A percentile compares a stretch with the other conserved stretches of the same genome.
Conservation (phyloP, 2,888 invertebrate species). For the Exephanes ischioxanthus region DNA sequence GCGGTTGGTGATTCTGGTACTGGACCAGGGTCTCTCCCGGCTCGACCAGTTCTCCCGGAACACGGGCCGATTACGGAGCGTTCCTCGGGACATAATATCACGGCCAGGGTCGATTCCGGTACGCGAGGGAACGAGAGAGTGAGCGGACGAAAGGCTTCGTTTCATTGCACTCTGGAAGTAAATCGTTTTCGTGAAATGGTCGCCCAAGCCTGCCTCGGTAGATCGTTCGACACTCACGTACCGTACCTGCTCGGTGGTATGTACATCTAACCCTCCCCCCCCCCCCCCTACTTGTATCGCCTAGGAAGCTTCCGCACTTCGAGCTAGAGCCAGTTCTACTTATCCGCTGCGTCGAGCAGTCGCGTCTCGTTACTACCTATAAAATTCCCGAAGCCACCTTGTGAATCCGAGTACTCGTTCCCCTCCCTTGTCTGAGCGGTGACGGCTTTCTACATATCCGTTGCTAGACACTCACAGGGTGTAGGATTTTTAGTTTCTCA, state of each 20-base stretch:
- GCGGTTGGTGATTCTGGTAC: conserved; percentile 53
- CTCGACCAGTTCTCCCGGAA: conserved; percentile 50
- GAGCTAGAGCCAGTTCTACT: conserved; percentile 23
- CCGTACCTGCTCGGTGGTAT: conserved; percentile 19
- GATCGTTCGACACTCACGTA: conserved; percentile 51
- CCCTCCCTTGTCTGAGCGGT: conserved; percentile 18
- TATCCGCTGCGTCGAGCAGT: conserved; percentile 56
- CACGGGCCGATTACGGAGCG: conserved; percentile 61
- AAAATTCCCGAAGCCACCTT: conserved; percentile 57
- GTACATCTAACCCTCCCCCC: conserved; percentile 12
- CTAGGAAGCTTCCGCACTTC: conserved; percentile 44
- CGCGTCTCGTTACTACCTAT: conserved; percentile 69
- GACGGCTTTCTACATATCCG: conserved; percentile 10
- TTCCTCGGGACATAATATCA: conserved; percentile 70
- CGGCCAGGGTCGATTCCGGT: conserved; percentile 39
- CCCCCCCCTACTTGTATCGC: conserved; percentile 44
- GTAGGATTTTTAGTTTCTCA: too few relatives aligned
- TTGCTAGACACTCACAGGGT: neutral
- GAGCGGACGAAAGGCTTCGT: conserved; percentile 51
- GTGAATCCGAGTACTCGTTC: conserved; percentile 49
- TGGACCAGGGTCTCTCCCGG: conserved; percentile 43
- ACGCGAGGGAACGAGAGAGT: neutral
- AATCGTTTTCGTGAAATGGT: conserved; percentile 70
- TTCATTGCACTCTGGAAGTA: conserved; percentile 67
- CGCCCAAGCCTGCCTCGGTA: conserved; percentile 46